A percentile compares a stretch with the other conserved stretches of the same genome.
Evolutionary conservation across 2,797 vertebrate species (phyloP).

Genomic region (Enteromius unitaeniatus): DNA sequence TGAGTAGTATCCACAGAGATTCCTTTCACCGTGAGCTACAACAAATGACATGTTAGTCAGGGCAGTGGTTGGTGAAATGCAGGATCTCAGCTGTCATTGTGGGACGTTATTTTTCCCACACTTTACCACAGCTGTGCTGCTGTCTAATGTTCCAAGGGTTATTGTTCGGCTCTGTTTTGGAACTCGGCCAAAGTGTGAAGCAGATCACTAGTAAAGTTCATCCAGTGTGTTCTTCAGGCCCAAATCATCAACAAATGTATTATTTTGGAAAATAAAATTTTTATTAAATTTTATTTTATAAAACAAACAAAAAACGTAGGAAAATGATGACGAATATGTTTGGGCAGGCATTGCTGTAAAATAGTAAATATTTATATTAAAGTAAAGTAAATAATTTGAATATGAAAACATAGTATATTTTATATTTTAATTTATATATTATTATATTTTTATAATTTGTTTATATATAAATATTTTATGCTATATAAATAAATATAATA

Average conservation of each 20-base stretch:
- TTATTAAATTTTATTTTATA: background rate
- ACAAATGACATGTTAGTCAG: background rate
- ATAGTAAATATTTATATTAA: background rate
- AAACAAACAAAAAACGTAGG: background rate
- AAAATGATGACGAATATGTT: background rate
- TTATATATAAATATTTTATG: background rate
- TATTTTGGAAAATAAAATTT: no score
- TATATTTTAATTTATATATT: background rate
- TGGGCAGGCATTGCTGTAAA: background rate
- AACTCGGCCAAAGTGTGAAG: background rate
- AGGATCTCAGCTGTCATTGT: background rate
- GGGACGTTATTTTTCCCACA: constrained; percentile 8
- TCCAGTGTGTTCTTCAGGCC: background rate
- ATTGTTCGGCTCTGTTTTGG: background rate
- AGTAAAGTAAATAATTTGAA: background rate
- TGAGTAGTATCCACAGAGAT: constrained; percentile 25
- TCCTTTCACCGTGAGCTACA: constrained; percentile 1
- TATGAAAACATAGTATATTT: no score
- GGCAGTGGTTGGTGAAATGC: constrained; percentile 23
- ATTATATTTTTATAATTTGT: background rate
- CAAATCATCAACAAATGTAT: no score
- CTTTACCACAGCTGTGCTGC: background rate
- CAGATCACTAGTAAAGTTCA: background rate
- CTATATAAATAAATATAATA: background rate
- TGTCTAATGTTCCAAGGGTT: background rate